Conservation (phyloP, 2,113 vertebrate species). For the Sceloporus undulatus region DNA sequence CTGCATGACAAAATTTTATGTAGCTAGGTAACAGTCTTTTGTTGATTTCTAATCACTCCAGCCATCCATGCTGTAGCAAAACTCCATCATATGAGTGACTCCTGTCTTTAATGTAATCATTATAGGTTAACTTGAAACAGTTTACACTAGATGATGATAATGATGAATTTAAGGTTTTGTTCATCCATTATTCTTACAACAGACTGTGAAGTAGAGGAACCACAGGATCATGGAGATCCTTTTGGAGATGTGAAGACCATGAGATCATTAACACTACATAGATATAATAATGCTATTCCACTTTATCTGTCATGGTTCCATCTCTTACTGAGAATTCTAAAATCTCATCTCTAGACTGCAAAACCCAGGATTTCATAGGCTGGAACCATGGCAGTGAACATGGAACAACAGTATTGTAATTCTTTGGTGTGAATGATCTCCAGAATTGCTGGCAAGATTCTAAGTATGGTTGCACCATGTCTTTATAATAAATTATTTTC, state of each 20-base stretch:
- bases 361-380: too few species aligned
- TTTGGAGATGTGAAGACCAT: neutral
- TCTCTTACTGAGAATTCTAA: too few species aligned
- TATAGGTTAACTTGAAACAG: neutral
- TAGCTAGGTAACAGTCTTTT: constrained; percentile 45
- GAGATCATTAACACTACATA: too few species aligned
- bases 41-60: constrained; percentile 10
- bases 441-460: too few species aligned
- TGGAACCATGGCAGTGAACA: too few species aligned
- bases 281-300: too few species aligned
- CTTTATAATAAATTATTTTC: too few species aligned
- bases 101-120: constrained; percentile 41
- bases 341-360: too few species aligned
- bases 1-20: constrained; percentile 49
- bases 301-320: too few species aligned
- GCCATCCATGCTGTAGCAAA: constrained; percentile 43
- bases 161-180: neutral
- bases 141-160: constrained; percentile 43
- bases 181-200: neutral
- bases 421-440: too few species aligned
- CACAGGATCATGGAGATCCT: neutral
- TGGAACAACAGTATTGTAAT: too few species aligned
- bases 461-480: too few species aligned
- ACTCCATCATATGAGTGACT: constrained; percentile 43
- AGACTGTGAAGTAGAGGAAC: neutral